Evolutionary conservation across 1,140 invertebrate species (phyloP).

Genomic region (Drosophila seguyi): DNA sequence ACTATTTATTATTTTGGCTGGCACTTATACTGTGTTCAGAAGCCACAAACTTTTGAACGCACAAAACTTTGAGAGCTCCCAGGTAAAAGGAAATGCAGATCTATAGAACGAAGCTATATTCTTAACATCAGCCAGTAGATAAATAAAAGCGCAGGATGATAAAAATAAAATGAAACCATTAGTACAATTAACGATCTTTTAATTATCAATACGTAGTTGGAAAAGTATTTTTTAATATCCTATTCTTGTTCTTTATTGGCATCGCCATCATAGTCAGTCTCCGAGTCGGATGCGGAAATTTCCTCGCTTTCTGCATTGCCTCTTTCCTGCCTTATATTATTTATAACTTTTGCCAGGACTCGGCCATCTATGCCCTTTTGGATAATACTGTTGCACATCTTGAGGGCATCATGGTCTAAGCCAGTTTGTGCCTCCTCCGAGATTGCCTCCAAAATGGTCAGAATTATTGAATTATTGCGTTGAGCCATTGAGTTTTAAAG

Average conservation of each 20-base stretch:
- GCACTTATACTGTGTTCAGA: constrained; percentile 49
- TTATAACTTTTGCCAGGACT: constrained; percentile 18
- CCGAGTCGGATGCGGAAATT: neutral
- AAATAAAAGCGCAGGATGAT: neutral
- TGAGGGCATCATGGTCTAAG: constrained; percentile 26
- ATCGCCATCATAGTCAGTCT: neutral
- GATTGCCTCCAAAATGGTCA: constrained; percentile 18
- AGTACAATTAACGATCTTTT: too few species aligned
- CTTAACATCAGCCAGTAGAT: neutral
- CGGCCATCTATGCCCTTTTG: constrained; percentile 2
- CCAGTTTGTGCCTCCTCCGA: constrained; percentile 22
- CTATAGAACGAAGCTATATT: neutral
- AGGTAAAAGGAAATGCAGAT: neutral
- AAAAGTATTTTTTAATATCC: neutral
- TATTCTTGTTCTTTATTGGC: neutral
- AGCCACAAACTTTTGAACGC: constrained; percentile 14
- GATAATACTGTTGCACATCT: constrained; percentile 32
- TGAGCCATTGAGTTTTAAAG: constrained; percentile 15
- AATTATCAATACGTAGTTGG: neutral
- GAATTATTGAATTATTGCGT: neutral
- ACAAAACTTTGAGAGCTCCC: neutral
- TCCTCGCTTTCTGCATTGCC: neutral
- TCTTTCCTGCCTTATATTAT: neutral
- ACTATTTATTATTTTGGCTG: constrained; percentile 61
- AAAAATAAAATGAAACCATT: too few species aligned